A percentile compares a stretch with the other conserved stretches of the same genome.
Conservation (phyloP, 2,888 invertebrate genomes). For the Drosophila mimetica region DNA sequence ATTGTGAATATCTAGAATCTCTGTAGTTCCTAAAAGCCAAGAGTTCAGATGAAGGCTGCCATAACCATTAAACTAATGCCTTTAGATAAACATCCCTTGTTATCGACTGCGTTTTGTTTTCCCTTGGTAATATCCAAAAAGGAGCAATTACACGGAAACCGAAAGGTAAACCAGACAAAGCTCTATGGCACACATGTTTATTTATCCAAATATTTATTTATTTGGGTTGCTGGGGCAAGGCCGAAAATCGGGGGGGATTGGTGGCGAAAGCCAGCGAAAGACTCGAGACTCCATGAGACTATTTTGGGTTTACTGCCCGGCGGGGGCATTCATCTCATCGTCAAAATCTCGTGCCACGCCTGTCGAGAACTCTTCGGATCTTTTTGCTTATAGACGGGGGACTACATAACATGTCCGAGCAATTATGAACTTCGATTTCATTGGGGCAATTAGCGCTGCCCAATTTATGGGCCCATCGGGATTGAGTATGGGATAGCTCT, state of each 20-base stretch:
- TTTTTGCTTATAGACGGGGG: slow-evolving; percentile 20
- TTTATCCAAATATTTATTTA: slow-evolving; percentile 74
- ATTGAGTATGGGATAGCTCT: slow-evolving; percentile 4
- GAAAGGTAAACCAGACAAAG: slow-evolving; percentile 21
- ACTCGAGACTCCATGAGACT: slow-evolving; percentile 51
- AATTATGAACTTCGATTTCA: slow-evolving; percentile 58
- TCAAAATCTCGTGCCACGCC: slow-evolving; percentile 50
- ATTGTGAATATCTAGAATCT: too few species aligned
- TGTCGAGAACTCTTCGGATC: slow-evolving; percentile 24
- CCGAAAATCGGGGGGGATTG: slow-evolving; percentile 38
- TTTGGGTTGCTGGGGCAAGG: slow-evolving; percentile 55
- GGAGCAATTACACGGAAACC: slow-evolving; percentile 17
- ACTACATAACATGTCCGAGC: slow-evolving; percentile 53
- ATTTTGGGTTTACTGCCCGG: slow-evolving; percentile 33
- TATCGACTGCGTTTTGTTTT: slow-evolving; percentile 4
- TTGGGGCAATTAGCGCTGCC: slow-evolving; percentile 21
- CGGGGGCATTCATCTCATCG: slow-evolving; percentile 48
- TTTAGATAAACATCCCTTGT: slow-evolving; percentile 1
- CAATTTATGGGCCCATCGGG: slow-evolving; percentile 20
- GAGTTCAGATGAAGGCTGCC: not conserved
- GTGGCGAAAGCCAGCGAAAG: slow-evolving; percentile 5
- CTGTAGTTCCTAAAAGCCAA: too few species aligned
- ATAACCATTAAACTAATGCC: slow-evolving; percentile 2
- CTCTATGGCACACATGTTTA: slow-evolving; percentile 44
- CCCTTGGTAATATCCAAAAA: slow-evolving; percentile 11